Conservation (phyloP, 2,888 invertebrate genomes). For the Desoria tigrina region DNA sequence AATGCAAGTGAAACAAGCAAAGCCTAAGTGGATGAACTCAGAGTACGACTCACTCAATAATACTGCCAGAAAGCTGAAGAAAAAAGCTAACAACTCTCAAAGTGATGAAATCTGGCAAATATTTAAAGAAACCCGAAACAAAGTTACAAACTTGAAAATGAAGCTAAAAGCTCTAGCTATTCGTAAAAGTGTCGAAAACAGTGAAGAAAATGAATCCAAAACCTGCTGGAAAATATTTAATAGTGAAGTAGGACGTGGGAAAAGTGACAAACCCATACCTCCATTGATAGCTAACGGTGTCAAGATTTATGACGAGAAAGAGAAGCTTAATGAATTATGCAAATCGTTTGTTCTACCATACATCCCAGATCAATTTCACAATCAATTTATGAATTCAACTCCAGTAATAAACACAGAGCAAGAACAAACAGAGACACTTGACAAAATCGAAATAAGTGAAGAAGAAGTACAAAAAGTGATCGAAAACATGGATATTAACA, state of each 20-base stretch:
- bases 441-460: neutral
- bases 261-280: neutral
- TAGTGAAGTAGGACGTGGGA: conserved; percentile 13
- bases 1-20: neutral
- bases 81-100: neutral
- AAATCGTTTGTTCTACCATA: neutral
- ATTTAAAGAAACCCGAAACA: conserved; percentile 16
- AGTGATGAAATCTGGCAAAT: neutral
- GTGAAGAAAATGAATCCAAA: conserved; percentile 2
- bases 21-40: neutral
- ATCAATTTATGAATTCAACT: neutral
- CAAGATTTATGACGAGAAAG: neutral
- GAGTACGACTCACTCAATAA: neutral
- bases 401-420: too few relatives aligned
- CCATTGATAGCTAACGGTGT: neutral
- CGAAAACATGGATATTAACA: neutral
- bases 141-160: conserved; percentile 2
- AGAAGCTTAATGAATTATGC: conserved; percentile 11
- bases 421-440: neutral
- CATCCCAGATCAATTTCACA: too few relatives aligned
- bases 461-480: conserved; percentile 14
- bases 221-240: conserved; percentile 19
- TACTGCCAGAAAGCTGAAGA: neutral
- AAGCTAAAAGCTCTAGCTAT: conserved; percentile 10
- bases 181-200: neutral